Evolutionary conservation across 2,113 vertebrate genomes (phyloP).

Genomic region (Lasiurus cinereus): DNA sequence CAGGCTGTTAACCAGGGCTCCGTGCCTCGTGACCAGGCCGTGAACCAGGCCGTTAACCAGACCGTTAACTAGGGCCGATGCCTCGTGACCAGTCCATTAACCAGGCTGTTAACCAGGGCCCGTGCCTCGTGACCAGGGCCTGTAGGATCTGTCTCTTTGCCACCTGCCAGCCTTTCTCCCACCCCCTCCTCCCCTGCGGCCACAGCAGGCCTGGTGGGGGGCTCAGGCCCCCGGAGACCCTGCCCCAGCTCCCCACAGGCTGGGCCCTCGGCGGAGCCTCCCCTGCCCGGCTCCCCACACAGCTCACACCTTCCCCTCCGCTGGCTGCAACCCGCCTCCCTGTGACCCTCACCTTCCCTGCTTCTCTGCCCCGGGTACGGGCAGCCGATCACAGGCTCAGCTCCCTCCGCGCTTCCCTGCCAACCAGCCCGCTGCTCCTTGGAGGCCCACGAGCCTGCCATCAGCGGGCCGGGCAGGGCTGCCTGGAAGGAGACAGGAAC

Average conservation of each 20-base stretch:
- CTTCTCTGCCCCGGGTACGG: not conserved
- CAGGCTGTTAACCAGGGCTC: no score
- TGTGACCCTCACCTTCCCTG: not conserved
- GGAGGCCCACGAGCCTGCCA: accelerated
- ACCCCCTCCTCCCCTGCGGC: not conserved
- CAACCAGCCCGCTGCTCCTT: not conserved
- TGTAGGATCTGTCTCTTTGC: not conserved
- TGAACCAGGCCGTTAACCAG: no score
- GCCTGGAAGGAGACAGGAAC: not conserved
- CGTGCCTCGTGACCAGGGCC: not conserved
- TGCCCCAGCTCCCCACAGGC: no score
- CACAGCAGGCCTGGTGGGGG: accelerated
- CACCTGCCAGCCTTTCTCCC: accelerated
- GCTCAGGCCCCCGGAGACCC: not conserved
- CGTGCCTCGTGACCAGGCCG: not conserved
- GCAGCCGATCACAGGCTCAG: not conserved
- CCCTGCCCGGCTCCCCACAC: not conserved
- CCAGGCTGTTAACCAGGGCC: no score
- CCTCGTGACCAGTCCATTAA: no score
- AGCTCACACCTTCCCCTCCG: not conserved
- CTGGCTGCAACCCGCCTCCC: not conserved
- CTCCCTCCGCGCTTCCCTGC: not conserved
- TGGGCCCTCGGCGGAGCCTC: accelerated
- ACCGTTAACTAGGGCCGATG: no score
- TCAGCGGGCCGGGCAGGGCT: not conserved